Conservation (phyloP, 2,797 vertebrate species). For the Pristis pectinata region DNA sequence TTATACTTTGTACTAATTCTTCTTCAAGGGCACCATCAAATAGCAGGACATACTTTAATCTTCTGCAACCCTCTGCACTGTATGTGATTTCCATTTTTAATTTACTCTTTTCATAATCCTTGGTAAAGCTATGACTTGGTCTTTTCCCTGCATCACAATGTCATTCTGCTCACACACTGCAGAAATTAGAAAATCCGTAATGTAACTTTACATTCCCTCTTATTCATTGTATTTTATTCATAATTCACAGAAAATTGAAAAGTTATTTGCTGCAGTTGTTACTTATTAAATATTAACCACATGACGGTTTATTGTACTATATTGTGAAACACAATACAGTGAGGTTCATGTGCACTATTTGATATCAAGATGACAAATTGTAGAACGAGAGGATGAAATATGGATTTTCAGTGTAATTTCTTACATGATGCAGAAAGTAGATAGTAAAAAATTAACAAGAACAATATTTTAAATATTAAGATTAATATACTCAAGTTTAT, state of each 20-base stretch:
- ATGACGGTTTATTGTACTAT: background rate
- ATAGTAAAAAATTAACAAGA: background rate
- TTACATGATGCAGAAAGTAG: background rate
- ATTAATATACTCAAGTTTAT: background rate
- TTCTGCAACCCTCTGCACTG: conserved; percentile 20
- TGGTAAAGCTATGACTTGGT: background rate
- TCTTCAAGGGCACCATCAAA: conserved; percentile 31
- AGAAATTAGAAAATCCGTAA: background rate
- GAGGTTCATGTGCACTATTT: background rate
- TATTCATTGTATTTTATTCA: background rate
- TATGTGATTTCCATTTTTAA: conserved; percentile 34
- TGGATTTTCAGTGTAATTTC: background rate
- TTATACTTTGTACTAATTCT: conserved; percentile 31
- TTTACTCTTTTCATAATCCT: conserved; percentile 32
- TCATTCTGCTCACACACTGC: background rate
- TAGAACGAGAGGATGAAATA: background rate
- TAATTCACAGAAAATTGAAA: background rate
- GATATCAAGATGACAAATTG: background rate
- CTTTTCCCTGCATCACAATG: background rate
- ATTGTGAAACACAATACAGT: background rate
- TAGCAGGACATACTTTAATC: conserved; percentile 22
- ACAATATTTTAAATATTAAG: background rate
- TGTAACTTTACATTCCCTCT: background rate
- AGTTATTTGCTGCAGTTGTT: background rate
- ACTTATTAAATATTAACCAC: background rate